Conservation (phyloP, 2,113 vertebrate genomes). For the Phylloscopus trochiloides region DNA sequence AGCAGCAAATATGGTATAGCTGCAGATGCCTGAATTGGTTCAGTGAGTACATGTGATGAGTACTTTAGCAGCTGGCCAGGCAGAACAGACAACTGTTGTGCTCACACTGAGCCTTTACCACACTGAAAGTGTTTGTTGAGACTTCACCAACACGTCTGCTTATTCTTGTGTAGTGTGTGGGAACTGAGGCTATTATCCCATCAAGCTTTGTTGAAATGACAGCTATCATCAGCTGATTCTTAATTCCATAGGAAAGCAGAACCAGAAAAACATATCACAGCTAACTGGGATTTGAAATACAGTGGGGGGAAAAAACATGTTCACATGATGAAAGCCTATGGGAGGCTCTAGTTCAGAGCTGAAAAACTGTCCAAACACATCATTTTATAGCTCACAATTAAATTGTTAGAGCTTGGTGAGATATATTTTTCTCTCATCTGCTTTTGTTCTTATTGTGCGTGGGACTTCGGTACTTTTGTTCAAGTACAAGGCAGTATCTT, state of each 20-base stretch:
- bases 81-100: neutral
- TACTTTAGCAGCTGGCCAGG: neutral
- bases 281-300: neutral
- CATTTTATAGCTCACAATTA: neutral
- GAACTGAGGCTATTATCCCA: neutral
- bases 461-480: neutral
- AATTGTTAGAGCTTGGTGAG: neutral
- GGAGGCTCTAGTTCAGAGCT: neutral
- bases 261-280: rapidly evolving
- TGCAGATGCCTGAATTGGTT: neutral
- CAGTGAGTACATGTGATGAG: neutral
- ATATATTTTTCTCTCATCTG: neutral
- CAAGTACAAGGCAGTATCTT: neutral
- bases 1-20: neutral
- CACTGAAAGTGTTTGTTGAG: neutral
- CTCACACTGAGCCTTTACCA: neutral
- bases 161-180: neutral
- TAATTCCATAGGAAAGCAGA: neutral
- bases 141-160: neutral
- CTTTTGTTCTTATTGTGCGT: neutral
- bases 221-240: neutral
- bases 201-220: neutral
- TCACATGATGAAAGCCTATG: neutral
- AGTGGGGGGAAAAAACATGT: neutral
- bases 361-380: neutral